Base-by-base conservation (phyloP, 2,888 invertebrate genomes). In the Brenthis ino region DNA sequence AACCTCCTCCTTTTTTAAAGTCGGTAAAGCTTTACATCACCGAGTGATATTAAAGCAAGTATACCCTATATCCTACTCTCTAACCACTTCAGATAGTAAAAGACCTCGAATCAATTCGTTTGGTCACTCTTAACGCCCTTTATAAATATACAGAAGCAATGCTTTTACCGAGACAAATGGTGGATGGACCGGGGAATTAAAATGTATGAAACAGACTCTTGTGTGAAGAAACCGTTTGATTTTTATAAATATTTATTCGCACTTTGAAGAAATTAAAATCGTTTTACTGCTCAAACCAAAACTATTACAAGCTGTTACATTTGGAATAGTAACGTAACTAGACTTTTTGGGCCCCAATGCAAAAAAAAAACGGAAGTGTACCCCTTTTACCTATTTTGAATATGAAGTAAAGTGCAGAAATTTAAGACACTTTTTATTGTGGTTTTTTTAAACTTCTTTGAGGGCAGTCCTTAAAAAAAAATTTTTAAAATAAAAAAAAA, bases 111-210 rank as follows among this genome's bases (percentile, higher is more conserved):
- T 69, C 71, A 69, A 71, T 71, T 71, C 66, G 14, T 66, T 54
- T 60, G 48, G 47, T 56, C 69, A 48, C 50, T 37, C 61, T 58
- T 67, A 60, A 68, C 51, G 61, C 24, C 50, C 69, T 89, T 83
- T 89, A 93, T 93, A 92, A 92, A 93, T 93, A 93, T 90, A 92
- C 87, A 93, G 80, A 72, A 92, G 92, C 91, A 93, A 93, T 93
- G 88, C 93, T 92, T 89, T 93, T 91, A 93, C 85, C 83, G 82
- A 88, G 88, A 90, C 89, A 90, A 88, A 89, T 86, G 85, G 84
- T 77, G 74, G 68, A 69, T 56, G 69, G 74, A 73, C 70, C 77
- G 83, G 84, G 76, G 66, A 65, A 78, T 91, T 90, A 91, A 91
- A 91, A 92, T 92, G 91, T 87, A 92, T 92, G 91, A 89, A 86